phyloP scores from a whole-genome alignment of 2,797 vertebrate species.

The Semaprochilodus insignis region DNA sequence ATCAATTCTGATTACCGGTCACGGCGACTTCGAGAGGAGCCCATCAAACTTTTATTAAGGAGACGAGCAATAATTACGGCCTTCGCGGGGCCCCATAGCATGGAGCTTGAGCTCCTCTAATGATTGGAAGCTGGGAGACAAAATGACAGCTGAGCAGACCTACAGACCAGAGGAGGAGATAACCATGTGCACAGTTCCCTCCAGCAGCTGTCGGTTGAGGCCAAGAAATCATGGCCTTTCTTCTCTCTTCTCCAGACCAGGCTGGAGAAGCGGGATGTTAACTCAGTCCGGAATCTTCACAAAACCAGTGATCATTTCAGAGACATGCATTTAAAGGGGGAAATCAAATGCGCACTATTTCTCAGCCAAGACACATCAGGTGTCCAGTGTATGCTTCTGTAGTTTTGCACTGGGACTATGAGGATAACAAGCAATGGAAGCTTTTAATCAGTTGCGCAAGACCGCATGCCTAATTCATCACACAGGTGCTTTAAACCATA shows the following conservation, averaged over 20 bases:
- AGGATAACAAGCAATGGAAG: too few relatives aligned
- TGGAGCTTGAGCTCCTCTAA: slow-evolving; percentile 64
- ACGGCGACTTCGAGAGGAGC: slow-evolving; percentile 80
- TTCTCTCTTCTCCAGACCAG: background rate
- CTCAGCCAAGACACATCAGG: background rate
- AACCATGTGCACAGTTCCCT: slow-evolving; percentile 13
- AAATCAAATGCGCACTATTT: background rate
- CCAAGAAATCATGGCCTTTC: slow-evolving; percentile 3
- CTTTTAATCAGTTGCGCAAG: too few relatives aligned
- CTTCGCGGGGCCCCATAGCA: slow-evolving; percentile 57
- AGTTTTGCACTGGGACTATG: too few relatives aligned
- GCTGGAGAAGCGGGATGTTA: slow-evolving; percentile 39
- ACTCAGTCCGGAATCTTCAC: slow-evolving; percentile 42
- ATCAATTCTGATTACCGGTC: slow-evolving; percentile 88
- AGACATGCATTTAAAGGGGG: slow-evolving; percentile 30
- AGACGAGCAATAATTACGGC: slow-evolving; percentile 67
- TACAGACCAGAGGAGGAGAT: slow-evolving; percentile 47
- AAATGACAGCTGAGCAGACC: slow-evolving; percentile 50
- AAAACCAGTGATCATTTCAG: slow-evolving; percentile 48
- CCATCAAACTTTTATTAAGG: slow-evolving; percentile 87
- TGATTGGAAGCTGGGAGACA: slow-evolving; percentile 53
- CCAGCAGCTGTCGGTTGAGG: background rate
- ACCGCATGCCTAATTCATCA: too few relatives aligned
- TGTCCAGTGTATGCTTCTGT: background rate
- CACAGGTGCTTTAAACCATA: too few relatives aligned